Base-by-base conservation (phyloP, 2,113 vertebrate species). In the Arenaria interpres region DNA sequence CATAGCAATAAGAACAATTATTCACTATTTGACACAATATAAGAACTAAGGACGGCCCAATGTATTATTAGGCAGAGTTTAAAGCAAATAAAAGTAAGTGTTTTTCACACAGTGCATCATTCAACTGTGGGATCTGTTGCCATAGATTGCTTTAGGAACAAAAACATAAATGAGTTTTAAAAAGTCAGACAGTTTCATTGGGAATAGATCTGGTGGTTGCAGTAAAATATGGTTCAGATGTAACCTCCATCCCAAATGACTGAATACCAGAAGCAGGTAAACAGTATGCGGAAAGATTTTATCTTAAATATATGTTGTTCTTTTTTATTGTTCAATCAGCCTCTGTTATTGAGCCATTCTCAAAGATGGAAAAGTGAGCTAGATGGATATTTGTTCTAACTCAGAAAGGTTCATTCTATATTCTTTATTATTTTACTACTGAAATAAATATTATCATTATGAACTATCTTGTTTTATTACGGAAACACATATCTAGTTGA, bases 1-100 rank as follows among this genome's bases (percentile, higher is more conserved):
- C 80, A 92, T 75, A 93, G 51, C 50, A 95, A 64, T 88, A 94
- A 76, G 83, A 93, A 84, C 80, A 92, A 89, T 96, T 96, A 92
- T 72, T 96, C 93, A 89, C 68, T 78, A 4, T 85, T 79, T 92
- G 80, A 87, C 80, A 95, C 54, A 93, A 78, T 71, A 23, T 25
- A 82, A 95, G 68, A 89, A 72, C 60, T 80, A 91, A 91, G 84
- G 64, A 90, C 2, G 0, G 72, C 68, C 68, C 86, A 77, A 24
- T 35, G 19, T 88, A 94, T 96, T 93, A 91, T 72, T 87, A 81
- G 68, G 28, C 28, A 93, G 80, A 89, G 14, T 91, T 96, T 90
- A 93, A 87, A 71, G 56, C 56, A 95, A 96, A 96, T 76, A 74
- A 79, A 94, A 88, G 76, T 64, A 85, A 82, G 37, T 53, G n/a